These are phyloP conservation scores for Falcaria lacertinaria DNA, from an alignment of 2,888 invertebrate genomes.

Conservation along the genomic window DNA sequence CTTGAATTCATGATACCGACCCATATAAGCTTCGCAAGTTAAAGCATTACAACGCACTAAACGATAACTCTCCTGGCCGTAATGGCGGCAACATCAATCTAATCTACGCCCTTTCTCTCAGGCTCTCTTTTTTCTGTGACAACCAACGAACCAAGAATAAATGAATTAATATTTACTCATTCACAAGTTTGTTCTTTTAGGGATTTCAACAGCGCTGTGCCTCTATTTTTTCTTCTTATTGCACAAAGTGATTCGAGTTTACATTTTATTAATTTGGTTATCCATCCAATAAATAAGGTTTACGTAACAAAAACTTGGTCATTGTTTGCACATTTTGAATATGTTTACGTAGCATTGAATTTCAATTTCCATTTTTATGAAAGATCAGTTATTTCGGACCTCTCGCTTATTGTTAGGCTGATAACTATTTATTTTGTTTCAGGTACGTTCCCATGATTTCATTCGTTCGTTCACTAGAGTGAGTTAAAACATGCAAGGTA, in stretches of 20 bases:
- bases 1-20: not conserved
- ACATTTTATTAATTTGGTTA: too few species aligned
- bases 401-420: too few species aligned
- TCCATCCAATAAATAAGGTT: too few species aligned
- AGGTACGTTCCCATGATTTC: slow-evolving; percentile 21
- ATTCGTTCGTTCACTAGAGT: too few species aligned
- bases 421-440: slow-evolving; percentile 22
- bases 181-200: slow-evolving; percentile 41
- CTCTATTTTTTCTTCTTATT: not conserved
- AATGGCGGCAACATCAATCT: slow-evolving; percentile 43
- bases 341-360: too few species aligned
- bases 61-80: slow-evolving; percentile 27
- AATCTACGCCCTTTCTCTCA: slow-evolving; percentile 33
- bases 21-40: slow-evolving; percentile 13
- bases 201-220: not conserved
- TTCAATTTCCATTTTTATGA: too few species aligned
- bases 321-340: too few species aligned
- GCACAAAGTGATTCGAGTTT: too few species aligned
- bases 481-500: too few species aligned
- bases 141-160: slow-evolving; percentile 39
- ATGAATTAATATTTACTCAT: slow-evolving; percentile 66
- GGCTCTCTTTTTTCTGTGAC: slow-evolving; percentile 46
- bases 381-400: too few species aligned
- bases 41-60: slow-evolving; percentile 19
- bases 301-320: too few species aligned